Conservation (phyloP, 2,797 vertebrate genomes). For the Catamblyrhynchus diadema region DNA sequence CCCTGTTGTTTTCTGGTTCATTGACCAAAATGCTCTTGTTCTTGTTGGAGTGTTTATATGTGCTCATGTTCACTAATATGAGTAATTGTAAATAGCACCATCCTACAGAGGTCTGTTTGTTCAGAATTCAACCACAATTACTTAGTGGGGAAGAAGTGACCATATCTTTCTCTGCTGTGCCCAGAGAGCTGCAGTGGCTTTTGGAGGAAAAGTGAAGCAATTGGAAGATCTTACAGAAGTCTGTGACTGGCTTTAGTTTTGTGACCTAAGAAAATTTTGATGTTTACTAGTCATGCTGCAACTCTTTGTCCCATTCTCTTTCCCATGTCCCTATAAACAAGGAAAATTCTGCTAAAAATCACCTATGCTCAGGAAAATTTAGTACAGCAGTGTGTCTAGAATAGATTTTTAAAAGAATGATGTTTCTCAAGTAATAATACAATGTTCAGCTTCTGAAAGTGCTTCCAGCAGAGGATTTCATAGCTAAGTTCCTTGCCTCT, state of each 20-base stretch:
- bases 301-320: not conserved
- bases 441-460: not conserved
- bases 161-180: not conserved
- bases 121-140: constrained; percentile 26
- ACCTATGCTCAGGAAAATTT: not conserved
- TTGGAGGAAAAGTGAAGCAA: not conserved
- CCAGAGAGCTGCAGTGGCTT: not conserved
- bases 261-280: not conserved
- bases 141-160: not conserved
- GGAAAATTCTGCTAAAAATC: not conserved
- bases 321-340: not conserved
- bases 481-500: not conserved
- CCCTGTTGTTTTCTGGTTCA: not conserved
- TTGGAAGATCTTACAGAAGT: not conserved
- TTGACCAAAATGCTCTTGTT: not conserved
- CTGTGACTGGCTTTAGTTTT: not conserved
- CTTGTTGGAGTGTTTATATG: not conserved
- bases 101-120: not conserved
- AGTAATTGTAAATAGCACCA: not conserved
- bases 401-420: not conserved
- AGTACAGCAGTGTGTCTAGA: not conserved
- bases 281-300: not conserved
- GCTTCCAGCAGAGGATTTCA: not conserved
- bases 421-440: not conserved
- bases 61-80: not conserved